These are phyloP conservation scores for Drosophila paranaensis DNA, from an alignment of 2,888 invertebrate species.

Conservation along the genomic window DNA sequence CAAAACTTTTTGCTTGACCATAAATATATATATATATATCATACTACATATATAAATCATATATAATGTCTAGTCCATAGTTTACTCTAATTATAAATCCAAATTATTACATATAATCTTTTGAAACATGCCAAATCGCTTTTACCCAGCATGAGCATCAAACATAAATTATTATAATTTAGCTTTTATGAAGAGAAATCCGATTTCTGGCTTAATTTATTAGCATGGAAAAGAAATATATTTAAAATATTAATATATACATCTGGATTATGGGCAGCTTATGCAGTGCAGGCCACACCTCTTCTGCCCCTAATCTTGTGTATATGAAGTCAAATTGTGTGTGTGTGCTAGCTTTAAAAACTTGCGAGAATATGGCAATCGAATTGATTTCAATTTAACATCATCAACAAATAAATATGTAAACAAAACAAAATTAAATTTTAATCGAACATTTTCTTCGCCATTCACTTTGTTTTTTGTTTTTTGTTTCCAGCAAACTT, in stretches of 20 bases:
- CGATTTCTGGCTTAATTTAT: slow-evolving; percentile 34
- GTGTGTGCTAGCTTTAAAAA: slow-evolving; percentile 12
- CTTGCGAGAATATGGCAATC: slow-evolving; percentile 50
- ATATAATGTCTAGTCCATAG: slow-evolving; percentile 7
- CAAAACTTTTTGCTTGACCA: slow-evolving; percentile 2
- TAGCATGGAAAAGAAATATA: slow-evolving; percentile 17
- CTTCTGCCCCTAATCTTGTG: slow-evolving; percentile 17
- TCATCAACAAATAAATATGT: slow-evolving; percentile 45
- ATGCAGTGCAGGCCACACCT: slow-evolving; percentile 27
- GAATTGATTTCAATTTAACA: slow-evolving; percentile 63
- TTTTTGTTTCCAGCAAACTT: slow-evolving; percentile 11
- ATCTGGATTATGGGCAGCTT: slow-evolving; percentile 33
- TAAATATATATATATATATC: not conserved
- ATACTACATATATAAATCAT: slow-evolving; percentile 6
- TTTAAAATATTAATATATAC: slow-evolving; percentile 7
- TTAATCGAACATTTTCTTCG: slow-evolving; percentile 49
- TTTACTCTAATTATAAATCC: not conserved
- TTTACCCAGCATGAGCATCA: slow-evolving; percentile 7
- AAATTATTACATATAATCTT: not conserved
- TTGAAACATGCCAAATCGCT: not conserved
- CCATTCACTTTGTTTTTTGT: not conserved
- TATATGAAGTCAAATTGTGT: slow-evolving; percentile 5
- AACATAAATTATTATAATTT: slow-evolving; percentile 5
- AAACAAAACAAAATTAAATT: slow-evolving; percentile 36
- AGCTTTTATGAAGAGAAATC: slow-evolving; percentile 8